Evolutionary conservation across 2,888 invertebrate genomes (phyloP).

Genomic region (Mesorhabditis spiculigera): DNA sequence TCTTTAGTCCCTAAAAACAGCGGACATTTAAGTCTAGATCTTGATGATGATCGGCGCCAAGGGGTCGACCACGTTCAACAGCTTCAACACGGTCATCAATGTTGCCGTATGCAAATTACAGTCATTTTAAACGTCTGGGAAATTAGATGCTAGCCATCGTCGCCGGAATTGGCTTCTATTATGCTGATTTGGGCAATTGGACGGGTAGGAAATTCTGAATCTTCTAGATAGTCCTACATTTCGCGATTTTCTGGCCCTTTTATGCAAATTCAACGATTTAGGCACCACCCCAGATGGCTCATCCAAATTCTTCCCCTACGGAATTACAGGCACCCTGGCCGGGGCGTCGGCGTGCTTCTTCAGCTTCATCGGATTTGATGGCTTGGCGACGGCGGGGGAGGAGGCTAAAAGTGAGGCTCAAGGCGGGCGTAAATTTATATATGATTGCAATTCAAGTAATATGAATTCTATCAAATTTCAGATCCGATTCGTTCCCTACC

Average conservation of each 20-base stretch:
- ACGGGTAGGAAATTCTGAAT: slow-evolving; percentile 8
- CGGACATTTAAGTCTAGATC: slow-evolving; percentile 37
- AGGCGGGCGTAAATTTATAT: not conserved
- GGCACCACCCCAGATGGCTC: not conserved
- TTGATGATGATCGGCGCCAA: slow-evolving; percentile 63
- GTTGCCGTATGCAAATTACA: slow-evolving; percentile 19
- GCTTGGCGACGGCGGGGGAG: slow-evolving; percentile 60
- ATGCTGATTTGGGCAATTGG: slow-evolving; percentile 14
- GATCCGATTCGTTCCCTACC: slow-evolving; percentile 37
- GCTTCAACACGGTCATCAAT: slow-evolving; percentile 71
- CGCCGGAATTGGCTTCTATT: not conserved
- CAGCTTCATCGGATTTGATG: slow-evolving; percentile 60
- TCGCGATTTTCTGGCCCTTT: not conserved
- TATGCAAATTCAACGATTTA: not conserved
- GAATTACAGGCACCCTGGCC: slow-evolving; percentile 58
- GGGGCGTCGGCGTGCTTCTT: slow-evolving; percentile 61
- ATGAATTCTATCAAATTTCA: slow-evolving; percentile 16
- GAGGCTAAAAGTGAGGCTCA: slow-evolving; percentile 48
- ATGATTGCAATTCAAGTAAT: not conserved
- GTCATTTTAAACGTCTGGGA: slow-evolving; percentile 8
- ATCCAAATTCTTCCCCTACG: slow-evolving; percentile 56
- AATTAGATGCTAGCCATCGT: slow-evolving; percentile 9
- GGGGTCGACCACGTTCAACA: slow-evolving; percentile 79
- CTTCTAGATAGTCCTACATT: not conserved
- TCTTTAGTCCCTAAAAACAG: not conserved